Conservation (phyloP, 1,140 invertebrate genomes). For the Oedothorax gibbosus region DNA sequence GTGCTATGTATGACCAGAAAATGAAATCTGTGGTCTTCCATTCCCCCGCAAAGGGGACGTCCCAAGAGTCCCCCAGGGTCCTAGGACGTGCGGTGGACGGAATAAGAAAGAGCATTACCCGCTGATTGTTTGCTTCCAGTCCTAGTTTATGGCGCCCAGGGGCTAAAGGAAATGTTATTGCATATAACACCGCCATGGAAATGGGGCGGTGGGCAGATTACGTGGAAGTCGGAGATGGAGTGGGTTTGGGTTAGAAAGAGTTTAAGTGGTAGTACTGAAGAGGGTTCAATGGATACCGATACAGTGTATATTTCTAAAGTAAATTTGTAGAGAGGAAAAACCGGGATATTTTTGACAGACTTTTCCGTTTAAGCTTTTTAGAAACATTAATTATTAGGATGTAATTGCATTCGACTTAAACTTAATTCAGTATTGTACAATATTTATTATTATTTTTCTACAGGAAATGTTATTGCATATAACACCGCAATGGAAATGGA, state of each 20-base stretch:
- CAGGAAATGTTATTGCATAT: conserved; percentile 20
- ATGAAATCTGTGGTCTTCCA: conserved; percentile 50
- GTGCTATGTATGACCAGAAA: neutral
- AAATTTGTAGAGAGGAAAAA: too few species aligned
- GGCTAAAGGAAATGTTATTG: conserved; percentile 23
- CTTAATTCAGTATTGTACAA: too few species aligned
- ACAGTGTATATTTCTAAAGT: too few species aligned
- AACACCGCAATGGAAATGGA: conserved; percentile 8
- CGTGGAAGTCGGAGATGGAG: neutral
- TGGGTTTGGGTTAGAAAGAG: neutral
- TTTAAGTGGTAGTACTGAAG: too few species aligned
- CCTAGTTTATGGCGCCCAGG: conserved; percentile 42
- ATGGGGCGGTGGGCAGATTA: neutral
- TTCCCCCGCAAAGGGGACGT: neutral
- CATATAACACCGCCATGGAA: conserved; percentile 22
- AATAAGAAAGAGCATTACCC: conserved; percentile 44
- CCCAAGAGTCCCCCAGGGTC: neutral
- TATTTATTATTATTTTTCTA: neutral
- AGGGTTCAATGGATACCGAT: too few species aligned
- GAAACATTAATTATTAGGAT: too few species aligned
- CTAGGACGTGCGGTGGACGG: too few species aligned
- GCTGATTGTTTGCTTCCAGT: conserved; percentile 45
- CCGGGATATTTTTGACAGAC: too few species aligned
- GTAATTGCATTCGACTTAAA: too few species aligned
- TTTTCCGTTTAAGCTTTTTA: too few species aligned